Evolutionary conservation across 1,140 invertebrate species (phyloP), one percentile per base, ranked within the genome.

Genomic region (Mactra quadrangularis): DNA sequence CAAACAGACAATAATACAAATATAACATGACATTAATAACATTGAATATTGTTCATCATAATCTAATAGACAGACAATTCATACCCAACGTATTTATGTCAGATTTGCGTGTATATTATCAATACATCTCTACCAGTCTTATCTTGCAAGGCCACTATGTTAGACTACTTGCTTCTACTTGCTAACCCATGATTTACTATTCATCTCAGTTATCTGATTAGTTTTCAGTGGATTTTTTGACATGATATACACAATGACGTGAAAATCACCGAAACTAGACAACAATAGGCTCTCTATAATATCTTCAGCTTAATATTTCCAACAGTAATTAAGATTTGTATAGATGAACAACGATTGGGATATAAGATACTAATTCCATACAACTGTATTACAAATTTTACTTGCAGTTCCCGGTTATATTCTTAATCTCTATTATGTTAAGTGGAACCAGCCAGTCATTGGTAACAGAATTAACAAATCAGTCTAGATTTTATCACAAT

Each of bases 221-320:
- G 50, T 17, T 72, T 72, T 35, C 53, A 50, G 70, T 55, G 53
- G 35, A 72, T 72, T 72, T n/a, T n/a, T 72, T 55, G 50, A 57
- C 33, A 50, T 72, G 70, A 72, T 72, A 72, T 72, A 72, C 53
- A 50, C 70, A 72, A 25, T 72, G 70, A 72, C 53, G 70, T 72
- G 70, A 55, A 52, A 72, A 72, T 68, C 64, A 22, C 25, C 15
- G 41, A 45, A 27, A 47, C 31, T 41, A 68, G 38, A 41, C 38
- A 15, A 41, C 38, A 15, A 41, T 7, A 15, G 38, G 15, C 15
- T 41, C 38, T 7, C 38, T 15, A 41, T 7, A 41, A n/a, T n/a
- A 41, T 7, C 38, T 41, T 6, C 15, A 15, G 15, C 38, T 41
- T 41, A 41, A 41, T 6, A 41, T 6, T 41, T 15, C 15, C 15